Evolutionary conservation across 1,140 invertebrate species (phyloP), one percentile per base, ranked within the genome.

Genomic region (Agraylea sexmaculata): DNA sequence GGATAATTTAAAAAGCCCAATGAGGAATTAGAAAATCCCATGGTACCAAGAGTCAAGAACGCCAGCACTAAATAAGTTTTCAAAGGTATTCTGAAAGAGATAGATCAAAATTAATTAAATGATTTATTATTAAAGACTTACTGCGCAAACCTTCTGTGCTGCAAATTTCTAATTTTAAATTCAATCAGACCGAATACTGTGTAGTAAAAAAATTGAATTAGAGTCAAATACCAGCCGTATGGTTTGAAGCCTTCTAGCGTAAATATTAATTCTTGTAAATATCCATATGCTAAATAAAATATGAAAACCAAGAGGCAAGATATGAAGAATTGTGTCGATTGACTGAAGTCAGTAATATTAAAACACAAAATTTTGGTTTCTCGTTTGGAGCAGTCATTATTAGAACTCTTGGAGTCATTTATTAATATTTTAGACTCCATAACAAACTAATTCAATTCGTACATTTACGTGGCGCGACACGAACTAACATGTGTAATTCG

Each of bases 1-100:
- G 93, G 91, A 64, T 95, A 97, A 62, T 96, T 97, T 1, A 97
- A 65, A 62, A 94, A 94, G 28, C 84, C 89, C n/a, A 96, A 66
- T 4, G 90, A 91, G 8, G 89, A 78, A 66, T 97, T 96, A 2
- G 91, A 95, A 50, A 96, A 75, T 1, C 89, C 89, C 88, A 97
- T 97, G 8, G 92, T 96, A 0, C 87, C 87, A 4, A 96, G 69
- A 0, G 91, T 93, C 17, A 95, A 60, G 20, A 88, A 71, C 27
- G 89, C 89, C 33, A 95, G 60, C 23, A 92, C 52, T 30, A 75
- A 60, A 64, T 95, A 97, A 1, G 75, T 81, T 51, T 64, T 73
- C 43, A 90, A 53, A 7, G 91, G 88, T 53, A 94, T 90, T 64
- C 83, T 87, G 63, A 49, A 78, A 75, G 41, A 46, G 44, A 52